A percentile compares a stretch with the other conserved stretches of the same genome.
Conservation (phyloP, 92 coral and sea anemone species). For the Phenganax stokvisi region DNA sequence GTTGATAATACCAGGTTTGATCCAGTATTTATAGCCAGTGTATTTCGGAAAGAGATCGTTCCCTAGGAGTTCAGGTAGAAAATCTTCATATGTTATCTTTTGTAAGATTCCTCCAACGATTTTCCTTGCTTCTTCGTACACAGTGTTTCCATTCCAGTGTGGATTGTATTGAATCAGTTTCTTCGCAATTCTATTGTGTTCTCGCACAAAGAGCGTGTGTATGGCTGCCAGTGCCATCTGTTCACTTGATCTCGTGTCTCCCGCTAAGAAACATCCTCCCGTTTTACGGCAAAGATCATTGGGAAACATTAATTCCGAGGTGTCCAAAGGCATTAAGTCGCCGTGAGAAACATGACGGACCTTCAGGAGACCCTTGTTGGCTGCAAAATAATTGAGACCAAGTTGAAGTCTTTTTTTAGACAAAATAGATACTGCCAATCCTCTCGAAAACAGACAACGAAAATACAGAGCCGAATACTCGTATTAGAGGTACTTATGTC, state of each 20-base stretch:
- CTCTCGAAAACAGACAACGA: neutral
- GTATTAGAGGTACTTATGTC: too few relatives aligned
- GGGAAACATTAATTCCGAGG: conserved; percentile 31
- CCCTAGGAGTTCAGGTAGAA: conserved; percentile 24
- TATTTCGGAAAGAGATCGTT: conserved; percentile 9
- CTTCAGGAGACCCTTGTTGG: conserved; percentile 28
- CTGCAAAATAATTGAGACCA: conserved; percentile 1
- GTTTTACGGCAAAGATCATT: conserved; percentile 20
- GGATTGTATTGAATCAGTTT: conserved; percentile 23
- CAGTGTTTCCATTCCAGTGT: conserved; percentile 28
- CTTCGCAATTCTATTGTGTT: conserved; percentile 35
- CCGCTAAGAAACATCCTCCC: conserved; percentile 36
- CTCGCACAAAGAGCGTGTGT: conserved; percentile 33
- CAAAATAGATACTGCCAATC: neutral
- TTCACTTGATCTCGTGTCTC: conserved; percentile 37
- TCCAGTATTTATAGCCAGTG: conserved; percentile 39
- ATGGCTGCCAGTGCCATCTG: conserved; percentile 23
- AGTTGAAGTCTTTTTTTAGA: neutral
- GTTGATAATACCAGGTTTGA: conserved; percentile 29
- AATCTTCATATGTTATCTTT: conserved; percentile 37
- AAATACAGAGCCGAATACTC: neutral
- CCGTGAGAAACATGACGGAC: conserved; percentile 26
- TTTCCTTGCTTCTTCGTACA: conserved; percentile 26
- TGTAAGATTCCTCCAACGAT: conserved; percentile 34
- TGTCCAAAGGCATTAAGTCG: conserved; percentile 26